These are phyloP conservation scores for Talpa occidentalis DNA, from an alignment of 2,113 vertebrate species.

Conservation along the genomic window DNA sequence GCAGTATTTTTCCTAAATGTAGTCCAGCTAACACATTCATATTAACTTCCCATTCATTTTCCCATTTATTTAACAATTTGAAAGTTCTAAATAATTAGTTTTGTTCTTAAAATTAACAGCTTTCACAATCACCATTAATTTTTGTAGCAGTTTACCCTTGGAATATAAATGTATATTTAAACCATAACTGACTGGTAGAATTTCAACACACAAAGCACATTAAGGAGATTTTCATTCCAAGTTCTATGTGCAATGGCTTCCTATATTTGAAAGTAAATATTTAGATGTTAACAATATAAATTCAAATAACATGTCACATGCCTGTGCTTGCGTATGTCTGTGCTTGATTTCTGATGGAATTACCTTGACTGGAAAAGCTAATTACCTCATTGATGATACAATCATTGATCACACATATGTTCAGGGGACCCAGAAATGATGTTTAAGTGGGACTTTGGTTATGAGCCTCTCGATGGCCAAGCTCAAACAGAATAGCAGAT, in stretches of 20 bases:
- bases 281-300: background rate
- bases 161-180: conserved; percentile 33
- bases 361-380: background rate
- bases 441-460: background rate
- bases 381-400: background rate
- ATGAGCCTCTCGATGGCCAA: background rate
- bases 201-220: background rate
- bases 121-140: conserved; percentile 52
- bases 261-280: background rate
- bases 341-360: background rate
- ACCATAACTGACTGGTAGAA: background rate
- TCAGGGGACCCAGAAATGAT: background rate
- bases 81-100: conserved; percentile 58
- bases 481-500: background rate
- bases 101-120: conserved; percentile 48
- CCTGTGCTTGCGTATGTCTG: too few species aligned
- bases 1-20: background rate
- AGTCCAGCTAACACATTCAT: background rate
- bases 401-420: background rate
- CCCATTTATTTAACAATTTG: conserved; percentile 17
- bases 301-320: background rate
- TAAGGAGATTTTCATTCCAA: background rate
- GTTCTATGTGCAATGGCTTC: background rate
- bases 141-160: conserved; percentile 33
- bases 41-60: background rate